Evolutionary conservation across 2,888 invertebrate species (phyloP).

Genomic region (Trichopria drosophilae): DNA sequence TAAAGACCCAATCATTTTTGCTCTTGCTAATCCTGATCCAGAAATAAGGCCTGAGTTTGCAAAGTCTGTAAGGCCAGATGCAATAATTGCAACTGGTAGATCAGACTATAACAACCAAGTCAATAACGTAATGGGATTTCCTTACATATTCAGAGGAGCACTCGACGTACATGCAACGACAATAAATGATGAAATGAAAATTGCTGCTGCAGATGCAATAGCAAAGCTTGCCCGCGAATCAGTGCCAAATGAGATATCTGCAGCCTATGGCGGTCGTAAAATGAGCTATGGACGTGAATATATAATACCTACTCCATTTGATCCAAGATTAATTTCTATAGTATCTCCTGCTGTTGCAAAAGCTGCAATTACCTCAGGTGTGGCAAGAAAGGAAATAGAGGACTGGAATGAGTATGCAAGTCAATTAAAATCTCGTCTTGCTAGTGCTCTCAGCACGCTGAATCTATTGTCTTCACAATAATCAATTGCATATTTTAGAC

Average conservation of each 20-base stretch:
- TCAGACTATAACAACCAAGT: conserved; percentile 32
- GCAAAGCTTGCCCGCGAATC: conserved; percentile 18
- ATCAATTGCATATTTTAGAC: conserved; percentile 10
- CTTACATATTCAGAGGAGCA: conserved; percentile 31
- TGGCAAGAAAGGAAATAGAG: conserved; percentile 18
- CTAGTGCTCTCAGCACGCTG: conserved; percentile 18
- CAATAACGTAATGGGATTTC: conserved; percentile 31
- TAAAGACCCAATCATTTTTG: conserved; percentile 27
- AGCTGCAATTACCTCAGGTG: conserved; percentile 25
- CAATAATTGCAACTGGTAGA: conserved; percentile 29
- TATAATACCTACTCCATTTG: conserved; percentile 29
- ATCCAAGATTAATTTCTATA: conserved; percentile 21
- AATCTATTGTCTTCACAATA: conserved; percentile 16
- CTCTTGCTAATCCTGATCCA: conserved; percentile 30
- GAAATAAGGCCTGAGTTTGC: conserved; percentile 23
- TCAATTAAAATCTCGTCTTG: conserved; percentile 17
- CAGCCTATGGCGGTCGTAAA: conserved; percentile 12
- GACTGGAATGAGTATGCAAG: conserved; percentile 22
- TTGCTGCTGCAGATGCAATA: conserved; percentile 28
- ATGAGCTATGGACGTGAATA: conserved; percentile 11
- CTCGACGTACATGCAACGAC: conserved; percentile 27
- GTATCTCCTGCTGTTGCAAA: conserved; percentile 27
- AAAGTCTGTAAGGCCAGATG: conserved; percentile 21
- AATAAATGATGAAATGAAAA: conserved; percentile 31
- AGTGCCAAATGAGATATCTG: conserved; percentile 14